Base-by-base conservation (phyloP, 2,113 vertebrate genomes). In the Thalassarche chlororhynchos region DNA sequence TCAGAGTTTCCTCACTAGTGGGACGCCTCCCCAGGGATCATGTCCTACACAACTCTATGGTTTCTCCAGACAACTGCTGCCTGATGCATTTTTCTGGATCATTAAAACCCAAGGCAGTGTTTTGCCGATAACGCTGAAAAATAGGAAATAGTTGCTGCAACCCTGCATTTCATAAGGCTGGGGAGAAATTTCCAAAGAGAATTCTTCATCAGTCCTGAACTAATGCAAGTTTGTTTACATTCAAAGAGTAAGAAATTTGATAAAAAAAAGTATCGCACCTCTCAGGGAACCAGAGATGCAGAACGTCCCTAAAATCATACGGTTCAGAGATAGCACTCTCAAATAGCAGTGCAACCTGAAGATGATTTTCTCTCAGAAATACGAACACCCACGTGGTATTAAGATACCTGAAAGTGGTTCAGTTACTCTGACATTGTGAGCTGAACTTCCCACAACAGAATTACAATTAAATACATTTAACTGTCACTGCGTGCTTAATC, bases 71-170 rank as follows among this genome's bases (percentile, higher is more conserved):
- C 52, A 92, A 29, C 57, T 85, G 81, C 77, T 84, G 49, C 52
- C 77, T 82, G 36, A 68, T 97, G 57, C 65, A 84, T 95, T 96
- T 97, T 95, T 81, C 64, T 61, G 31, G 17, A 61, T 76, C 69
- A 52, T 92, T 89, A 96, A 90, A 97, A 87, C n/a, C 62, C 79
- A 89, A 77, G 31, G 57, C 34, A 52, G 15, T 8, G 36, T 74
- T 92, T 87, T 87, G 42, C 60, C 0, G 0, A 68, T 74, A 81
- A 64, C 6, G 5, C 68, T 51, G 62, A 78, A 60, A 83, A 86
- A 83, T 17, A 44, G 82, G 68, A 89, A 94, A 82, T 38, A 47
- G 14, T 36, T 85, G 81, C 31, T 83, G 57, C 31, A 94, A 76
- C 15, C 11, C 26, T 64, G 24, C 34, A 21, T 94, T 96, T 94